Percentiles rank a stretch among this genome's conserved stretches.
phyloP scores from a whole-genome alignment of 1,140 invertebrate species.

The Oedothorax gibbosus region DNA sequence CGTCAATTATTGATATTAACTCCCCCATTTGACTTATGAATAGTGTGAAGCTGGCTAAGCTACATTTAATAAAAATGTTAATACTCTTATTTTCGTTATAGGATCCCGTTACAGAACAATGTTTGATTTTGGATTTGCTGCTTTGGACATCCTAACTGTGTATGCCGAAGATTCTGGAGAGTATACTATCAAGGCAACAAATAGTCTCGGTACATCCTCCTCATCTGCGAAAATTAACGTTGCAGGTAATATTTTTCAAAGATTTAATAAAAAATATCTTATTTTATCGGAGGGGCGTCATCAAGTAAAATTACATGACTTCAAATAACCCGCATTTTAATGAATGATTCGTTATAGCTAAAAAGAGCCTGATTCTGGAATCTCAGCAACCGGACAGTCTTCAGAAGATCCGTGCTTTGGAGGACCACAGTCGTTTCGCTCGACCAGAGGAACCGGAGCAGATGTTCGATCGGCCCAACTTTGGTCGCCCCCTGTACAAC shows the following conservation, averaged over 20 bases:
- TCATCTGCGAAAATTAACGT: conserved; percentile 85
- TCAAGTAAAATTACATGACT: background rate
- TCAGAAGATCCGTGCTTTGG: conserved; percentile 90
- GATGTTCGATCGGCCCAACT: conserved; percentile 86
- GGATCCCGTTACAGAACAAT: conserved; percentile 85
- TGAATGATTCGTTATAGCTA: conserved; percentile 72
- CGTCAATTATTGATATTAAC: too few species aligned
- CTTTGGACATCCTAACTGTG: conserved; percentile 87
- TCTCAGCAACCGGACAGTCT: conserved; percentile 95
- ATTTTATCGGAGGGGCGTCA: too few species aligned
- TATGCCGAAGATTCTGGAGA: conserved; percentile 73
- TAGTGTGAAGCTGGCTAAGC: too few species aligned
- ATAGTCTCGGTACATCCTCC: conserved; percentile 76
- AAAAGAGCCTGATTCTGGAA: conserved; percentile 88
- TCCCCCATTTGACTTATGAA: too few species aligned
- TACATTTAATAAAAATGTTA: too few species aligned
- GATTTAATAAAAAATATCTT: too few species aligned
- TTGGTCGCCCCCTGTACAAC: conserved; percentile 88
- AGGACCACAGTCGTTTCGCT: conserved; percentile 85
- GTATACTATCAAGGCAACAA: conserved; percentile 69
- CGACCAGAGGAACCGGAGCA: conserved; percentile 79
- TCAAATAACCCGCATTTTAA: background rate
- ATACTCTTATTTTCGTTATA: conserved; percentile 54
- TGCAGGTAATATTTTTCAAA: conserved; percentile 74
- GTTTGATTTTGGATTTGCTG: conserved; percentile 95